A percentile compares a stretch with the other conserved stretches of the same genome.
Evolutionary conservation across 2,888 invertebrate species (phyloP).

Genomic region (Acrobasis suavella): DNA sequence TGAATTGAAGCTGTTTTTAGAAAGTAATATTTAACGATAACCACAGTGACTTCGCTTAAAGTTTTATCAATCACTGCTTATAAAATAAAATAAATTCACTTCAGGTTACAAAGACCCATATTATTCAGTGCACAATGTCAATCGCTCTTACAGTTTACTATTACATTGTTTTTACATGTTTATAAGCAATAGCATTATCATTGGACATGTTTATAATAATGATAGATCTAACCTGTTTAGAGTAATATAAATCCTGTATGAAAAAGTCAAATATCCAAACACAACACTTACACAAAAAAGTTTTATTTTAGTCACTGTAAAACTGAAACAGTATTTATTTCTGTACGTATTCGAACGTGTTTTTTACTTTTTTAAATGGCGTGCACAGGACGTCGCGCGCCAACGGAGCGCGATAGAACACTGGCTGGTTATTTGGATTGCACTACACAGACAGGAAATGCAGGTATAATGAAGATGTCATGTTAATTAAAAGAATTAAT

Average conservation of each 20-base stretch:
- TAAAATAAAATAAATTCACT: too few relatives aligned
- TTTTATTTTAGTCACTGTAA: neutral
- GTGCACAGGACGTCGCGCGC: conserved; percentile 17
- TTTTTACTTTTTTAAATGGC: conserved; percentile 10
- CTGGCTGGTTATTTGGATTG: conserved; percentile 10
- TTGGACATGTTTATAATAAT: too few relatives aligned
- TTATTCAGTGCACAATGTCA: too few relatives aligned
- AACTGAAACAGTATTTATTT: neutral
- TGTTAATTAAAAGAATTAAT: conserved; percentile 15
- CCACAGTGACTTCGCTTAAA: neutral
- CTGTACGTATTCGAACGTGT: conserved; percentile 9
- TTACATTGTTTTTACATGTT: too few relatives aligned
- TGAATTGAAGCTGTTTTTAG: neutral
- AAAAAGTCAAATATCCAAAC: neutral
- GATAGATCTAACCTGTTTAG: neutral
- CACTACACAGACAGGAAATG: conserved; percentile 20
- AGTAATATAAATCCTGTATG: neutral
- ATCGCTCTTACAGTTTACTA: too few relatives aligned
- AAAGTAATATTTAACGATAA: neutral
- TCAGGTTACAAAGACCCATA: too few relatives aligned
- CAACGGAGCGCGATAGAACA: conserved; percentile 18
- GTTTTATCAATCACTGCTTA: neutral
- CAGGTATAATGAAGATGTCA: conserved; percentile 18
- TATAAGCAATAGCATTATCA: too few relatives aligned
- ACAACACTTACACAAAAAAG: neutral